A percentile compares a stretch with the other conserved stretches of the same genome.
Evolutionary conservation across 2,797 vertebrate species (phyloP).

Genomic region (Catostomus latipinnis): DNA sequence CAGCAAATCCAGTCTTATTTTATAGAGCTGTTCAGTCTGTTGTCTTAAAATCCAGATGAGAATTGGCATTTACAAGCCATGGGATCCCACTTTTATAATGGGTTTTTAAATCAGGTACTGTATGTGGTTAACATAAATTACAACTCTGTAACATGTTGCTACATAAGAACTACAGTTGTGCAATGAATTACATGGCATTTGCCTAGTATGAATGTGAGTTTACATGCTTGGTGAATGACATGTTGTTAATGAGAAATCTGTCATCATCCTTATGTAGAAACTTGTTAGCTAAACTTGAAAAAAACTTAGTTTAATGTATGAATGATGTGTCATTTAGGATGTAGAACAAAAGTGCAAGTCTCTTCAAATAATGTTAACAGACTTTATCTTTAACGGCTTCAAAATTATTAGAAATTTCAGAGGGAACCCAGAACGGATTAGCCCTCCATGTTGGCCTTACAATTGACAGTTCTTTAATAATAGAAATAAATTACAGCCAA

Average conservation of each 20-base stretch:
- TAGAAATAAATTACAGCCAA: not conserved
- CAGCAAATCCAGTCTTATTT: slow-evolving; percentile 9
- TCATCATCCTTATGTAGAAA: too few relatives aligned
- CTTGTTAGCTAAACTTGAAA: too few relatives aligned
- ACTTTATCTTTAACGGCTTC: not conserved
- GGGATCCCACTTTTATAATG: not conserved
- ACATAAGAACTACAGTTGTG: too few relatives aligned
- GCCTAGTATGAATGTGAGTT: too few relatives aligned
- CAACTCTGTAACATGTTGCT: too few relatives aligned
- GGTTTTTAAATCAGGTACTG: not conserved
- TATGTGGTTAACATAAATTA: too few relatives aligned
- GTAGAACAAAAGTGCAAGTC: not conserved
- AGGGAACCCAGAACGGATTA: not conserved
- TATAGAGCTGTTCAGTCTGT: not conserved
- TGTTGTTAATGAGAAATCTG: too few relatives aligned
- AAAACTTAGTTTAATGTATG: too few relatives aligned
- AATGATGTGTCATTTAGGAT: not conserved
- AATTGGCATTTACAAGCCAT: not conserved
- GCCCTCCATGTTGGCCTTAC: not conserved
- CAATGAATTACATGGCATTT: too few relatives aligned
- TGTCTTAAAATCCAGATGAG: too few relatives aligned
- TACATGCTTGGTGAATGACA: too few relatives aligned
- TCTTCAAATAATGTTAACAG: not conserved
- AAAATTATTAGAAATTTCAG: too few relatives aligned
- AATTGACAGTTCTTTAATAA: not conserved